These are phyloP conservation scores for Archaeoteleia sp. DNA, from an alignment of 2,888 invertebrate genomes.

Conservation along the genomic window DNA sequence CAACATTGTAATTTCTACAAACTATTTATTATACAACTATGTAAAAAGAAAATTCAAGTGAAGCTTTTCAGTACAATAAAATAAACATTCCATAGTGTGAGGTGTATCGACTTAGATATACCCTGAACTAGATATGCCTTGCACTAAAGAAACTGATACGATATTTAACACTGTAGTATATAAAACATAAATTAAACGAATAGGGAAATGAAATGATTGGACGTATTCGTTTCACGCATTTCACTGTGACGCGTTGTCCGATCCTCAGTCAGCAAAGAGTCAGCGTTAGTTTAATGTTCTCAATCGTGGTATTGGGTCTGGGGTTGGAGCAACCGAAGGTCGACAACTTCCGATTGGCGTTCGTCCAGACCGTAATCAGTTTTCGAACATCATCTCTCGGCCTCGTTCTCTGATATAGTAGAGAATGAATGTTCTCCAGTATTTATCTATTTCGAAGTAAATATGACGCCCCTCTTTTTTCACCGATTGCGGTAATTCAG, in stretches of 20 bases:
- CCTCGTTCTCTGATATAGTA: constrained; percentile 20
- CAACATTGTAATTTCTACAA: too few species aligned
- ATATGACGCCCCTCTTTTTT: neutral
- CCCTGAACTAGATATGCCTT: too few species aligned
- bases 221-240: neutral
- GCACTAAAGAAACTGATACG: too few species aligned
- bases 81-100: too few species aligned
- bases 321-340: constrained; percentile 54
- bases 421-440: constrained; percentile 6
- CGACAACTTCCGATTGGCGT: constrained; percentile 59
- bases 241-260: constrained; percentile 2
- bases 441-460: constrained; percentile 11
- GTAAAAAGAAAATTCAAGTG: too few species aligned
- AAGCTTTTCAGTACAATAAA: too few species aligned
- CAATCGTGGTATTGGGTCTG: constrained; percentile 19
- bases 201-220: neutral
- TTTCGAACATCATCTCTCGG: constrained; percentile 53
- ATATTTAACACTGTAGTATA: too few species aligned
- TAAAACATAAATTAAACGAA: too few species aligned
- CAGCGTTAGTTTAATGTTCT: constrained; percentile 33
- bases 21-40: too few species aligned
- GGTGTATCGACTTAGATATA: too few species aligned
- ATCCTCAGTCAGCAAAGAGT: constrained; percentile 23
- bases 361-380: constrained; percentile 59
- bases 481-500: neutral